These are phyloP conservation scores for Drosophila paranaensis DNA, from an alignment of 2,888 invertebrate species.

Conservation along the genomic window DNA sequence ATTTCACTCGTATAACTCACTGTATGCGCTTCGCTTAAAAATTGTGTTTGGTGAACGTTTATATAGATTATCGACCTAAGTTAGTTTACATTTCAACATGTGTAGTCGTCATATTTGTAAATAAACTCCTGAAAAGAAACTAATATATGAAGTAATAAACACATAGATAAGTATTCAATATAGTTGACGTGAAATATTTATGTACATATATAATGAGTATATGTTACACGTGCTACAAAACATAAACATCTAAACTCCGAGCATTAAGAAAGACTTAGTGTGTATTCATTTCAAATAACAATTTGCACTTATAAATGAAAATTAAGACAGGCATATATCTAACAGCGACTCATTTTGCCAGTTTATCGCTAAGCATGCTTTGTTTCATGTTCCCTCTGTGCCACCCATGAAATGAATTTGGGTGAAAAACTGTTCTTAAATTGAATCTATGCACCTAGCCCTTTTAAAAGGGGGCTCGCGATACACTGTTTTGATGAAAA, in stretches of 20 bases:
- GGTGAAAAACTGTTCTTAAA: neutral
- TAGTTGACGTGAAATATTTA: neutral
- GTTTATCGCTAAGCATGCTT: neutral
- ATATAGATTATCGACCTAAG: neutral
- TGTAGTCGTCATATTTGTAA: neutral
- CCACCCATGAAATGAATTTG: neutral
- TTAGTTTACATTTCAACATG: neutral
- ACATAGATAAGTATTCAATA: neutral
- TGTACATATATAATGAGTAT: neutral
- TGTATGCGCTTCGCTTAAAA: neutral
- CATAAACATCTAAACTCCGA: neutral
- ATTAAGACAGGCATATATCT: neutral
- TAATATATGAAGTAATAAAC: neutral
- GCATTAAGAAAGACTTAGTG: neutral
- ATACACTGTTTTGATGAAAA: no score
- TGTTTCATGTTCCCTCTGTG: neutral
- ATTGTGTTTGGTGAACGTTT: neutral
- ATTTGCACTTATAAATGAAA: neutral
- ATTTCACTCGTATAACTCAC: conserved; percentile 24
- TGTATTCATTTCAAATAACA: neutral
- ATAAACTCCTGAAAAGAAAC: neutral
- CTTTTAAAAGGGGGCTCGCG: no score
- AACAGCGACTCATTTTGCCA: neutral
- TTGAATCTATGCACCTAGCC: neutral
- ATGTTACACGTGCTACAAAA: neutral